Percentiles rank a stretch among this genome's conserved stretches.
These are phyloP conservation scores for Zoanthus sansibaricus DNA, from an alignment of 92 coral and sea anemone species.

Conservation along the genomic window DNA sequence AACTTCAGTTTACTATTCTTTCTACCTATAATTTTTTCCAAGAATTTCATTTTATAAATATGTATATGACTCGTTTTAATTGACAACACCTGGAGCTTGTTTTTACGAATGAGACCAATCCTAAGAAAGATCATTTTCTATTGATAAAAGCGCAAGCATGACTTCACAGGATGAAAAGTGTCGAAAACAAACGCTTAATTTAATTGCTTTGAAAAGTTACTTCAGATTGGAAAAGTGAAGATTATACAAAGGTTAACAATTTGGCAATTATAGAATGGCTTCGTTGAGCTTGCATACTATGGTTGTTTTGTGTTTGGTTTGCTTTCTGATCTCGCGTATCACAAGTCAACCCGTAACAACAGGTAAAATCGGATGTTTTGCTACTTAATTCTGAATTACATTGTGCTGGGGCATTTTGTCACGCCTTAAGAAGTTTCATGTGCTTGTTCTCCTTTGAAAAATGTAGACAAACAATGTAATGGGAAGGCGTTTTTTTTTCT, in stretches of 20 bases:
- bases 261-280: conserved; percentile 1
- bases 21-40: neutral
- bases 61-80: conserved; percentile 31
- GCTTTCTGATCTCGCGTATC: conserved; percentile 13
- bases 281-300: neutral
- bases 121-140: conserved; percentile 32
- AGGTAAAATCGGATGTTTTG: neutral
- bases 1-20: neutral
- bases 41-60: conserved; percentile 1
- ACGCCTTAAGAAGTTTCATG: neutral
- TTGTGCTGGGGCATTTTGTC: neutral
- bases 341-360: conserved; percentile 45
- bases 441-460: too few species aligned
- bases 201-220: neutral
- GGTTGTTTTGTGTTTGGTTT: neutral
- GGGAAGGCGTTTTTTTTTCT: neutral
- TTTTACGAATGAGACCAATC: conserved; percentile 32
- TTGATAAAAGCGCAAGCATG: conserved; percentile 30
- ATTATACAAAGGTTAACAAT: neutral
- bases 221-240: neutral
- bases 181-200: neutral
- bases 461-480: too few species aligned
- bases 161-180: conserved; percentile 34
- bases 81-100: conserved; percentile 29
- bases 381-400: neutral